These are phyloP conservation scores for Drosophila robusta DNA, from an alignment of 2,888 invertebrate genomes.

Conservation along the genomic window DNA sequence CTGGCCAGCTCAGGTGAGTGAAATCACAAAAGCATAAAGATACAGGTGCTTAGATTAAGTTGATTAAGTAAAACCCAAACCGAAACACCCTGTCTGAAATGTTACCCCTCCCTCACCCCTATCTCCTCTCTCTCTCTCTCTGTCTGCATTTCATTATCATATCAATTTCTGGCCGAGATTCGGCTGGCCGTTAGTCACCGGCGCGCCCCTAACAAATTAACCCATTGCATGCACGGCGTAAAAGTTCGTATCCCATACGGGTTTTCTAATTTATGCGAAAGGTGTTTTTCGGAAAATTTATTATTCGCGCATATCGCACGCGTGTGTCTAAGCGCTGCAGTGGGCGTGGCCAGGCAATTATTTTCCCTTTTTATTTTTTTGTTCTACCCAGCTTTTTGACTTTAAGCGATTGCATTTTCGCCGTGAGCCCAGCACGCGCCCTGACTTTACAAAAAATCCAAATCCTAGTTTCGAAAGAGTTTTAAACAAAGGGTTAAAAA, in stretches of 20 bases:
- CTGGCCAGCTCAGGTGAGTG: conserved; percentile 96
- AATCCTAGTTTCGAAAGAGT: conserved; percentile 4
- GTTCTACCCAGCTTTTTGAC: conserved; percentile 33
- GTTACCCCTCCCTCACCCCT: background rate
- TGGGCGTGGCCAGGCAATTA: conserved; percentile 65
- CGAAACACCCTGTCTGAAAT: conserved; percentile 1
- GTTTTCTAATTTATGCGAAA: conserved; percentile 75
- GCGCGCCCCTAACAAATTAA: conserved; percentile 70
- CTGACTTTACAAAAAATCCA: conserved; percentile 54
- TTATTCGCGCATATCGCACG: conserved; percentile 52
- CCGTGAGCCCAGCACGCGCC: conserved; percentile 64
- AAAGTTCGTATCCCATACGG: conserved; percentile 42
- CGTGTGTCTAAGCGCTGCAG: conserved; percentile 34
- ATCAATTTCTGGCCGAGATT: conserved; percentile 77
- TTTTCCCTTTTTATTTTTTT: conserved; percentile 33
- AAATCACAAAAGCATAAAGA: conserved; percentile 79
- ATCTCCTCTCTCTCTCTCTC: background rate
- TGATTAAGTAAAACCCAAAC: conserved; percentile 29
- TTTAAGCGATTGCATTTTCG: conserved; percentile 41
- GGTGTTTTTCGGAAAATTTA: conserved; percentile 72
- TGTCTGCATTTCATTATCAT: conserved; percentile 79
- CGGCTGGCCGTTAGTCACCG: conserved; percentile 65
- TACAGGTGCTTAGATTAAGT: conserved; percentile 83
- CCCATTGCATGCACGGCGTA: conserved; percentile 67
- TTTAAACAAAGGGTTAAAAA: conserved; percentile 56